phyloP scores from a whole-genome alignment of 2,797 vertebrate genomes.

The Myotis findleyi region DNA sequence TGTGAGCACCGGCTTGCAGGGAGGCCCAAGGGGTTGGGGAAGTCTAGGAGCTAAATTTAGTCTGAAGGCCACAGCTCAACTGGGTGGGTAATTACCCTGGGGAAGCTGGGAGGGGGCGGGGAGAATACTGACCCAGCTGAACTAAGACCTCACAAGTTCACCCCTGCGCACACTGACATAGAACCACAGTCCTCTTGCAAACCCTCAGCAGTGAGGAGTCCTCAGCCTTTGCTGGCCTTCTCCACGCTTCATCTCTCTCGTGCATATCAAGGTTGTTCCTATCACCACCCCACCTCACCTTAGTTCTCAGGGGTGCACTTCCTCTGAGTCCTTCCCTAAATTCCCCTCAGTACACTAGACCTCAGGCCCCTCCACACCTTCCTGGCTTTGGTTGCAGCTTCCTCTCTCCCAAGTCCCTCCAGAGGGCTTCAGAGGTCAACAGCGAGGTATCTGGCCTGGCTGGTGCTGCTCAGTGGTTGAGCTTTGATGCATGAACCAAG shows the following conservation, averaged over 20 bases:
- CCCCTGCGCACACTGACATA: not conserved
- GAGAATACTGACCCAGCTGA: slow-evolving; percentile 23
- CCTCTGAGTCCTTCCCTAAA: slow-evolving; percentile 65
- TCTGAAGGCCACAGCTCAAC: not conserved
- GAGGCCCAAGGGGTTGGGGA: slow-evolving; percentile 21
- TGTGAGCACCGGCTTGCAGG: slow-evolving; percentile 47
- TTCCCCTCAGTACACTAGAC: not conserved
- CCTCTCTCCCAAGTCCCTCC: slow-evolving; percentile 49
- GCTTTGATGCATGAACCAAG: too few relatives aligned
- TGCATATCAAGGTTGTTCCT: not conserved
- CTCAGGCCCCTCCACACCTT: not conserved
- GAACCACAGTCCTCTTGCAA: not conserved
- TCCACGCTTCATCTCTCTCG: not conserved
- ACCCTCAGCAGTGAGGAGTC: not conserved
- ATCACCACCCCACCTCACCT: not conserved
- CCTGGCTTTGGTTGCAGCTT: slow-evolving; percentile 36
- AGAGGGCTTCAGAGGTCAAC: slow-evolving; percentile 51
- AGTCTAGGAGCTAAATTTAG: slow-evolving; percentile 68
- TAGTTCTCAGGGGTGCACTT: slow-evolving; percentile 50
- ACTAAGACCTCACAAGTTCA: not conserved
- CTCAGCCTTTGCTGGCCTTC: not conserved
- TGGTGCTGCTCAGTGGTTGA: too few relatives aligned
- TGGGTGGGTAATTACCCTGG: slow-evolving; percentile 57
- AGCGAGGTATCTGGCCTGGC: not conserved
- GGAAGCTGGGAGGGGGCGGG: not conserved